Evolutionary conservation across 1,140 invertebrate genomes (phyloP).

Genomic region (Berghia stephanieae): DNA sequence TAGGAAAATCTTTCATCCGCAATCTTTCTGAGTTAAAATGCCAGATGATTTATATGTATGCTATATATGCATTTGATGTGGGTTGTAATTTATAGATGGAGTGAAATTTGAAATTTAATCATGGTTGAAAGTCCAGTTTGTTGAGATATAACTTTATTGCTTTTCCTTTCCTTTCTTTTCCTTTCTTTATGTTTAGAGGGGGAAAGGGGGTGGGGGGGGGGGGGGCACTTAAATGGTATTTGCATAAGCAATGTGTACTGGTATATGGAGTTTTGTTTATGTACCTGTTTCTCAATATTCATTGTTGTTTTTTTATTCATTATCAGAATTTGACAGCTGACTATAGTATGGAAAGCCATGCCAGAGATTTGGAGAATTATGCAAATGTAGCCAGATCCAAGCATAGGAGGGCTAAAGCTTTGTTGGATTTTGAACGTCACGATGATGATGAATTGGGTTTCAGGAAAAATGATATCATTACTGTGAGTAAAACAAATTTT

Average conservation of each 20-base stretch:
- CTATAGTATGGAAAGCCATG: conserved; percentile 94
- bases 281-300: neutral
- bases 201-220: too few relatives aligned
- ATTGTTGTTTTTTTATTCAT: conserved; percentile 19
- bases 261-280: neutral
- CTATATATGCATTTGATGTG: too few relatives aligned
- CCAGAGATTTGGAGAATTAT: conserved; percentile 92
- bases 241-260: neutral
- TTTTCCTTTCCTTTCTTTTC: too few relatives aligned
- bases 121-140: too few relatives aligned
- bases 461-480: conserved; percentile 97
- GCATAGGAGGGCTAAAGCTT: conserved; percentile 90
- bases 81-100: too few relatives aligned
- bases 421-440: conserved; percentile 96
- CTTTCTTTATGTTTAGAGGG: too few relatives aligned
- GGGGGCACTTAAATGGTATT: conserved; percentile 8
- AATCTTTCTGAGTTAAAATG: too few relatives aligned
- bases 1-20: too few relatives aligned
- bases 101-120: too few relatives aligned
- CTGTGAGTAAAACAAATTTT: conserved; percentile 64
- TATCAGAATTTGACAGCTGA: conserved; percentile 80
- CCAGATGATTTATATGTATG: too few relatives aligned
- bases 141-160: too few relatives aligned
- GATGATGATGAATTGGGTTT: conserved; percentile 99
- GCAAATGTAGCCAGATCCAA: conserved; percentile 83